These are phyloP conservation scores for Psylliodes chrysocephalus DNA, from an alignment of 2,888 invertebrate species.

Conservation along the genomic window DNA sequence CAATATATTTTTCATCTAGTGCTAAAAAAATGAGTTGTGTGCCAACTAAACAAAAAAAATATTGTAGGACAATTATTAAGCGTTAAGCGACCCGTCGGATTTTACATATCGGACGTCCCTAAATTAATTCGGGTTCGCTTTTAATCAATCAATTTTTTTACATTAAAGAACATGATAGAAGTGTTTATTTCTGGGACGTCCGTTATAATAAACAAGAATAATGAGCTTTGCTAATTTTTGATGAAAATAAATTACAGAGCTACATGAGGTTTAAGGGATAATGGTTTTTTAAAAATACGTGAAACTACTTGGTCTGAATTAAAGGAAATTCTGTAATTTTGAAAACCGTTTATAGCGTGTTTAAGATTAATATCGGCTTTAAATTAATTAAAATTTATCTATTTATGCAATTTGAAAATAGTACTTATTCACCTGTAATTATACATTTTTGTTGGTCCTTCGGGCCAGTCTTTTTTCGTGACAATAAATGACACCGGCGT, in stretches of 20 bases:
- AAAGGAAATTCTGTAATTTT: too few relatives aligned
- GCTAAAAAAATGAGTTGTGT: conserved; percentile 57
- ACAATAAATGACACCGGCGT: too few relatives aligned
- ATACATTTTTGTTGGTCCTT: too few relatives aligned
- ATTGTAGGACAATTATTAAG: conserved; percentile 46
- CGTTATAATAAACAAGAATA: not conserved
- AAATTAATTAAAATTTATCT: too few relatives aligned
- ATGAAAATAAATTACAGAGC: not conserved
- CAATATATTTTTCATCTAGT: conserved; percentile 60
- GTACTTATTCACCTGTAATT: too few relatives aligned
- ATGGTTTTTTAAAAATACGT: not conserved
- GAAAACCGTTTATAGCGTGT: too few relatives aligned
- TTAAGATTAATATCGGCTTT: too few relatives aligned
- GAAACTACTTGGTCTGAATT: not conserved
- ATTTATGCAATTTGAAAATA: too few relatives aligned
- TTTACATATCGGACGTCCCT: not conserved
- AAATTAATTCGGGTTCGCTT: not conserved
- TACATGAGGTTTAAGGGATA: not conserved
- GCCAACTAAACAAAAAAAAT: conserved; percentile 55
- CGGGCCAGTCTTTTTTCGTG: too few relatives aligned
- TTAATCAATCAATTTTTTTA: too few relatives aligned
- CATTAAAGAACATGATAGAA: not conserved
- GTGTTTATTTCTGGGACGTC: not conserved
- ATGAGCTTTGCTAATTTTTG: conserved; percentile 20
- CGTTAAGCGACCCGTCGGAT: conserved; percentile 19